These are phyloP conservation scores for Stichodactyla helianthus DNA, from an alignment of 64 coral and sea anemone genomes.

Conservation along the genomic window DNA sequence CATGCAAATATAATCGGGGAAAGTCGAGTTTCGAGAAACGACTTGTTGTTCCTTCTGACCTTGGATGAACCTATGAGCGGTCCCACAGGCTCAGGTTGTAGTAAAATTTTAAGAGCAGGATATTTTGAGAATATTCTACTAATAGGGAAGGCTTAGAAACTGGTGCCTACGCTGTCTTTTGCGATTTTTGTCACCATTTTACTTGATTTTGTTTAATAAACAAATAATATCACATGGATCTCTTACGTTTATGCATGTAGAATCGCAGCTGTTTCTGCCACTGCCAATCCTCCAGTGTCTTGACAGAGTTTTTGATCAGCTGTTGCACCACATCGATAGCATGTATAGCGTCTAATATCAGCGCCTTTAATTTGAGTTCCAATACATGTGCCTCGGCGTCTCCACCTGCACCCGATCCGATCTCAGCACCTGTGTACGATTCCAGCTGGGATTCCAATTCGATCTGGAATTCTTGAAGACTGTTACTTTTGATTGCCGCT, in stretches of 20 bases:
- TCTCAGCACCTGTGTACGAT: constrained; percentile 87
- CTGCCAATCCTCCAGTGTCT: constrained; percentile 88
- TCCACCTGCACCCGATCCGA: constrained; percentile 45
- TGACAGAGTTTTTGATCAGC: constrained; percentile 73
- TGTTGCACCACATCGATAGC: constrained; percentile 92
- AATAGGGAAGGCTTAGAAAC: too few species aligned
- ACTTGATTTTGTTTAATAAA: background rate
- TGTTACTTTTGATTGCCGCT: constrained; percentile 85
- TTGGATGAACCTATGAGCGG: too few species aligned
- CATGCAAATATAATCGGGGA: too few species aligned
- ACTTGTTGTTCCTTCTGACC: too few species aligned
- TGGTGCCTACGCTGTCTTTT: too few species aligned
- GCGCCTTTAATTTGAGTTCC: constrained; percentile 79
- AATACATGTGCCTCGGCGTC: constrained; percentile 77
- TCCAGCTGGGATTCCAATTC: constrained; percentile 99
- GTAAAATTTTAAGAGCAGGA: too few species aligned
- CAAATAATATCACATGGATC: too few species aligned
- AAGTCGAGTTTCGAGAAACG: too few species aligned
- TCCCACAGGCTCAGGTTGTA: too few species aligned
- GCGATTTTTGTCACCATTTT: too few species aligned
- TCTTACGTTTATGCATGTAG: constrained; percentile 82
- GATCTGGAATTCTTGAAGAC: constrained; percentile 87
- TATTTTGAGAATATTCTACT: too few species aligned
- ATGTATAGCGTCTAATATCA: constrained; percentile 95
- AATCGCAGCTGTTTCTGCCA: constrained; percentile 99